These are phyloP conservation scores for Cryptus viduatorius DNA, from an alignment of 2,888 invertebrate genomes.

Conservation along the genomic window DNA sequence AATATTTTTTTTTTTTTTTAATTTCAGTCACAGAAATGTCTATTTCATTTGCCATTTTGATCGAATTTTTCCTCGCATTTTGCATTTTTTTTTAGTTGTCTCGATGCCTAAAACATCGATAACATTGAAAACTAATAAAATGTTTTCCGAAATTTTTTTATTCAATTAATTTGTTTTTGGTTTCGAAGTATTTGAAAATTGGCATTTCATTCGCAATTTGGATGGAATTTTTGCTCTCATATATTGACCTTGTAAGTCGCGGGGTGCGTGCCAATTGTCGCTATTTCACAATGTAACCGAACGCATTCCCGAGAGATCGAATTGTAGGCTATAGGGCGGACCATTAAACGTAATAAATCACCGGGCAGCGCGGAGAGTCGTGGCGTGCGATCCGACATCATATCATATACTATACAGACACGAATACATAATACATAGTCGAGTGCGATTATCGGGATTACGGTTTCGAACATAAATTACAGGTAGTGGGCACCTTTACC, in stretches of 20 bases:
- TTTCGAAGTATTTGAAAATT: not conserved
- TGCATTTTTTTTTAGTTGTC: too few species aligned
- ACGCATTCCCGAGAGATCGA: not conserved
- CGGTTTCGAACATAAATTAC: slow-evolving; percentile 71
- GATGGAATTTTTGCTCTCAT: not conserved
- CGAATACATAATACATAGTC: slow-evolving; percentile 58
- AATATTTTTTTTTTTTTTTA: too few species aligned
- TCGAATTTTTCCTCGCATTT: too few species aligned
- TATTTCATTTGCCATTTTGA: too few species aligned
- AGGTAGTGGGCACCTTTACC: slow-evolving; percentile 52
- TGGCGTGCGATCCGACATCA: slow-evolving; percentile 31
- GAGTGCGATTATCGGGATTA: slow-evolving; percentile 70
- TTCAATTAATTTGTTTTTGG: too few species aligned
- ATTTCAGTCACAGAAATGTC: too few species aligned
- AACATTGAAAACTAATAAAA: too few species aligned
- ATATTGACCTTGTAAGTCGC: not conserved
- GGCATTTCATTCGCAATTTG: not conserved
- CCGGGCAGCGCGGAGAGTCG: slow-evolving; percentile 50
- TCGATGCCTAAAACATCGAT: too few species aligned
- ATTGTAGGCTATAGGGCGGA: slow-evolving; percentile 40
- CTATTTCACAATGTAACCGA: slow-evolving; percentile 6
- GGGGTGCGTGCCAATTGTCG: slow-evolving; percentile 2
- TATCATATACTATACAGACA: slow-evolving; percentile 38
- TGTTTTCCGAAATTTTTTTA: too few species aligned
- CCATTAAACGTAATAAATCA: slow-evolving; percentile 70